phyloP scores from a whole-genome alignment of 1,140 invertebrate species.

The Oscheius sp. region DNA sequence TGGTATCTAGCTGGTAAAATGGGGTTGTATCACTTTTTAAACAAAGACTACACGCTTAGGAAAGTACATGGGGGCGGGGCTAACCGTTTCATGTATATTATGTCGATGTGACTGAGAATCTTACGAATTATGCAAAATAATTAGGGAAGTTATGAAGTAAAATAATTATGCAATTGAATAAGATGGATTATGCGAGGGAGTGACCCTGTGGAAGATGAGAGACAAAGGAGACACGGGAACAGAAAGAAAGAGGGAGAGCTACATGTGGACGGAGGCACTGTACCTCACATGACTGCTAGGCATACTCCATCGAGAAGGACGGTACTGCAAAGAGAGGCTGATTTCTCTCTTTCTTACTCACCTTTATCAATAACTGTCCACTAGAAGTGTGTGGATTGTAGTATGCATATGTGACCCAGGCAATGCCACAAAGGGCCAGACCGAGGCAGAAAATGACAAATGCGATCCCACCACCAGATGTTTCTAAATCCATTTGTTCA shows the following conservation, averaged over 20 bases:
- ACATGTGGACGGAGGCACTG: slow-evolving; percentile 59
- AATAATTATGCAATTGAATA: not conserved
- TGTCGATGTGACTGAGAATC: not conserved
- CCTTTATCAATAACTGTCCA: slow-evolving; percentile 92
- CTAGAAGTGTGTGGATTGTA: slow-evolving; percentile 87
- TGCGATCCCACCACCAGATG: slow-evolving; percentile 64
- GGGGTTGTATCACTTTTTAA: too few species aligned
- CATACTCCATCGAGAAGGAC: slow-evolving; percentile 87
- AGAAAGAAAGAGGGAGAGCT: not conserved
- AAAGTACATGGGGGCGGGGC: not conserved
- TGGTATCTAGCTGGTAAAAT: too few species aligned
- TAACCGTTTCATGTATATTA: too few species aligned
- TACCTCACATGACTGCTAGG: slow-evolving; percentile 56
- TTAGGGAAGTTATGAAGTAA: not conserved
- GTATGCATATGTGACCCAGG: slow-evolving; percentile 88
- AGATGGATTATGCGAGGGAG: not conserved
- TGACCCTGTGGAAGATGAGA: not conserved
- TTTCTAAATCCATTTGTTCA: not conserved
- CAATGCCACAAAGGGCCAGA: slow-evolving; percentile 66
- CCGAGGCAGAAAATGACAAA: slow-evolving; percentile 72
- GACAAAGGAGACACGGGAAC: not conserved
- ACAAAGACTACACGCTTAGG: too few species aligned
- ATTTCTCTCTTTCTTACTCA: slow-evolving; percentile 63
- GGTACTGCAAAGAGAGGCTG: slow-evolving; percentile 73
- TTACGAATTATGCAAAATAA: not conserved